phyloP scores from a whole-genome alignment of 2,113 vertebrate species.

The Arothron firmamentum region DNA sequence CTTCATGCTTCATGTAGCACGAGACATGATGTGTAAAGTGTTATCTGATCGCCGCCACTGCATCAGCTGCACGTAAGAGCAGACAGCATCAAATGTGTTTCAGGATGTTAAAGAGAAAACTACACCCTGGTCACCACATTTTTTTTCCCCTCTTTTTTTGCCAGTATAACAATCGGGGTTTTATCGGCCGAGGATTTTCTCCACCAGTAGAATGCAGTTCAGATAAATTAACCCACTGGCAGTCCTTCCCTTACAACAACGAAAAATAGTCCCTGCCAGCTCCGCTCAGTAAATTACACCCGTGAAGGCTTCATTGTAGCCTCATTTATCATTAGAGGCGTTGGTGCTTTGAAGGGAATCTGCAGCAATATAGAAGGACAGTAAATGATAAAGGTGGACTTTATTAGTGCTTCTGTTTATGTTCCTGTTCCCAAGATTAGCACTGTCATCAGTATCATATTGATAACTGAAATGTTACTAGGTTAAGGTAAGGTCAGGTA shows the following conservation, averaged over 20 bases:
- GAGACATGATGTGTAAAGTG: constrained; percentile 12
- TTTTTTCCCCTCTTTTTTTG: constrained; percentile 47
- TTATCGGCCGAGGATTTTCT: constrained; percentile 52
- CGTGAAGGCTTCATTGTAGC: constrained; percentile 2
- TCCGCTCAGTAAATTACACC: constrained; percentile 35
- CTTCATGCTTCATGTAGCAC: constrained; percentile 35
- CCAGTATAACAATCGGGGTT: constrained; percentile 45
- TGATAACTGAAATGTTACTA: too few species aligned
- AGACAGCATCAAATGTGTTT: constrained; percentile 44
- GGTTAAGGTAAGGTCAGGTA: too few species aligned
- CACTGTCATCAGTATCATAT: too few species aligned
- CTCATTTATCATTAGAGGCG: too few species aligned
- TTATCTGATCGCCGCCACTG: constrained; percentile 36
- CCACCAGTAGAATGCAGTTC: constrained; percentile 62
- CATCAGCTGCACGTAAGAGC: constrained; percentile 45
- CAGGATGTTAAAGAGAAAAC: constrained; percentile 45
- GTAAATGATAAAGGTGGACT: too few species aligned
- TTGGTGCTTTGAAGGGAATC: constrained; percentile 4
- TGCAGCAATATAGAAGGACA: constrained; percentile 3
- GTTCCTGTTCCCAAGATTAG: too few species aligned
- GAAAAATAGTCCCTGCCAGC: constrained; percentile 26
- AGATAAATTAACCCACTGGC: constrained; percentile 64
- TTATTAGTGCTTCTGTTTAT: too few species aligned
- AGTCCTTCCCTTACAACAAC: constrained; percentile 33
- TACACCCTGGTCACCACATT: constrained; percentile 53